Conservation (phyloP, 2,113 vertebrate genomes). For the Balaeniceps rex region DNA sequence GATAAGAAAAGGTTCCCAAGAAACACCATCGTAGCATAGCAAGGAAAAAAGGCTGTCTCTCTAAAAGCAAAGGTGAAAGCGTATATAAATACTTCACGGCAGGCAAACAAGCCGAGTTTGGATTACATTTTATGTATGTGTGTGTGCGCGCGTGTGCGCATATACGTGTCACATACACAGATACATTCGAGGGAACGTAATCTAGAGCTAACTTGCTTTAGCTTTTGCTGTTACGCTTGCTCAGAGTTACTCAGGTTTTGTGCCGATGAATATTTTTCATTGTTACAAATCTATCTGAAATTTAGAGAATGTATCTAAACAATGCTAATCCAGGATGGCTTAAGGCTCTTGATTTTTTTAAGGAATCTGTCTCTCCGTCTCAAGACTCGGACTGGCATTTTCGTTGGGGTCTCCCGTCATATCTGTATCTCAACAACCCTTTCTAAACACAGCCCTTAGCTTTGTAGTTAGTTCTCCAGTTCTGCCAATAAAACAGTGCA, state of each 20-base stretch:
- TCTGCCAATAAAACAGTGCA: not conserved
- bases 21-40: not conserved
- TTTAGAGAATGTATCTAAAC: not conserved
- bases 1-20: conserved; percentile 35
- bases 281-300: not conserved
- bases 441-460: not conserved
- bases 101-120: not conserved
- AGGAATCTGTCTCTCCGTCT: not conserved
- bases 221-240: not conserved
- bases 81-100: conserved; percentile 12
- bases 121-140: not conserved
- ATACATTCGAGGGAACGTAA: not conserved
- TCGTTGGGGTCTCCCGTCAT: not conserved
- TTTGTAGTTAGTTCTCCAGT: not conserved
- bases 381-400: not conserved
- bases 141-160: not conserved
- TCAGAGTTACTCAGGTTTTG: not conserved
- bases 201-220: not conserved
- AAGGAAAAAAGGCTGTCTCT: conserved; percentile 3
- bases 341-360: not conserved
- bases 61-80: conserved; percentile 25
- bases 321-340: not conserved
- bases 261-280: not conserved
- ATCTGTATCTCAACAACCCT: not conserved
- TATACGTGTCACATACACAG: not conserved